Evolutionary conservation across 2,797 vertebrate genomes (phyloP), one percentile per base, ranked within the genome.

Genomic region (Lepus oiostolus): DNA sequence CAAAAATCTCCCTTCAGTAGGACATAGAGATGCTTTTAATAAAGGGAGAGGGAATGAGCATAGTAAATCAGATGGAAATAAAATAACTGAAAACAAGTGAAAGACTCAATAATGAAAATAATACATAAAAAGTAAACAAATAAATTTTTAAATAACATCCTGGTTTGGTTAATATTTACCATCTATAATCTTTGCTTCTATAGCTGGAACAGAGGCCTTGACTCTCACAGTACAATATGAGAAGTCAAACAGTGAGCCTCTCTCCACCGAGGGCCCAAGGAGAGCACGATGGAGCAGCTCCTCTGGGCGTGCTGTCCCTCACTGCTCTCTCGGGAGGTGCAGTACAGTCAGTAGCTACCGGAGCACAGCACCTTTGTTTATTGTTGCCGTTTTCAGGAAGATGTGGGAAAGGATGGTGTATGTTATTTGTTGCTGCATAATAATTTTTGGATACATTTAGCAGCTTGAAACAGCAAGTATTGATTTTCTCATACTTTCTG

Each of bases 151-250:
- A 76, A 68, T 6, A 4, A 26, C 17, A 4, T 63, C 75, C 35
- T 65, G 5, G 19, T 54, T 82, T 24, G 47, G 85, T 95, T 94
- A 95, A 93, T 82, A 67, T 84, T 93, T 89, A 85, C 35, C 47
- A 67, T 86, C 82, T 65, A 70, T 76, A 82, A 77, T 50, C 72
- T 90, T 68, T 54, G 67, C 42, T 79, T 88, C 79, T 90, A 17
- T 50, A 71, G 19, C 5, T 12, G 8, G 35, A 87, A 74, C 89
- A 74, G 77, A 91, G 81, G n/a, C 14, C 14, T 60, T 63, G 5
- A 24, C 47, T 54, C n/a, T 2, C 8, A 32, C n/a, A 54, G 21
- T 16, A 26, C 47, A 65, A 47, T 35, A 58, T 68, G 72, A 80
- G 74, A 19, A 86, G 58, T 32, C 62, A 54, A 11, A n/a, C 2